A percentile compares a stretch with the other conserved stretches of the same genome.
Evolutionary conservation across 2,888 invertebrate genomes (phyloP).

Genomic region (Microdon myrmicae): DNA sequence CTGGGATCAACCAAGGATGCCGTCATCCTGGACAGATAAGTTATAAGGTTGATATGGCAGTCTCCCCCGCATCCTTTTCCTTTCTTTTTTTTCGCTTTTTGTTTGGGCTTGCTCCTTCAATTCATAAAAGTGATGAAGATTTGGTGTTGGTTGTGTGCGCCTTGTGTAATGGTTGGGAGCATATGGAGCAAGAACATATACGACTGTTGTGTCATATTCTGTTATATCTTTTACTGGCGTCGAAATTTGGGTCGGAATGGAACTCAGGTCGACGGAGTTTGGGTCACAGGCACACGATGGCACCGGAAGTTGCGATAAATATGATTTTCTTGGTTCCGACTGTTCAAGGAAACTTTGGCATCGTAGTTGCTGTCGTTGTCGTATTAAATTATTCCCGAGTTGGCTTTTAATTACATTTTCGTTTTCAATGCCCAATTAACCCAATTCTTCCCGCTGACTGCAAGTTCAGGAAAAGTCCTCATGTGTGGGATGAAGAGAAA

Average conservation of each 20-base stretch:
- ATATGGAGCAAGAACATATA: conserved; percentile 27
- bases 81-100: too few species aligned
- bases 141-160: conserved; percentile 5
- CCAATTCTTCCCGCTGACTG: conserved; percentile 42
- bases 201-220: conserved; percentile 3
- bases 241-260: not conserved
- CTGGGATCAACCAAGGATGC: conserved; percentile 6
- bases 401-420: conserved; percentile 51
- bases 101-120: not conserved
- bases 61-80: too few species aligned
- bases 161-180: conserved; percentile 13
- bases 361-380: conserved; percentile 17
- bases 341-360: conserved; percentile 24
- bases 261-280: not conserved
- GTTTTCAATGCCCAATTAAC: conserved; percentile 50
- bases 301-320: conserved; percentile 28
- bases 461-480: too few species aligned
- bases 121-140: conserved; percentile 14
- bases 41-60: conserved; percentile 21
- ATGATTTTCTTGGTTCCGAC: conserved; percentile 24
- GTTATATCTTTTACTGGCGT: conserved; percentile 9
- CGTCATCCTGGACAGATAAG: conserved; percentile 1
- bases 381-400: conserved; percentile 36
- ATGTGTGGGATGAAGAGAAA: too few species aligned
- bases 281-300: too few species aligned